phyloP scores from a whole-genome alignment of 2,888 invertebrate species.

The Buathra laborator region DNA sequence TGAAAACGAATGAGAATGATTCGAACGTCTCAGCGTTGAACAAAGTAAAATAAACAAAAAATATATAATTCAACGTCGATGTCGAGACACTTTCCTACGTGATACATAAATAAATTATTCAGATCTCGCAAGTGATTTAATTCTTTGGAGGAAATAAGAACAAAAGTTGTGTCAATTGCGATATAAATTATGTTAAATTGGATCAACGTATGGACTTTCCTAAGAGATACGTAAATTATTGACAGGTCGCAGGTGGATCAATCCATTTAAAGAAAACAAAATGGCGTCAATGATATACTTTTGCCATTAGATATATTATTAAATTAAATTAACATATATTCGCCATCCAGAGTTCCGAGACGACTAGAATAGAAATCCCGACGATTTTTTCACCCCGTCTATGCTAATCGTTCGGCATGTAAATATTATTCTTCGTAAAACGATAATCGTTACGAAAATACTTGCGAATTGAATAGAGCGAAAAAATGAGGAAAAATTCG shows the following conservation, averaged over 20 bases:
- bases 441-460: constrained; percentile 18
- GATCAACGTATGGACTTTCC: too few species aligned
- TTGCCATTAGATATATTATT: too few species aligned
- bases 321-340: too few species aligned
- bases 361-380: too few species aligned
- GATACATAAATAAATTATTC: not conserved
- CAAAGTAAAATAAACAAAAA: not conserved
- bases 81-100: not conserved
- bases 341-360: too few species aligned
- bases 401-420: not conserved
- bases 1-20: not conserved
- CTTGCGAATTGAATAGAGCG: not conserved
- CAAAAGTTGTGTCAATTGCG: not conserved
- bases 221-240: too few species aligned
- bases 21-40: not conserved
- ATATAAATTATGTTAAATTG: not conserved
- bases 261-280: too few species aligned
- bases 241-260: too few species aligned
- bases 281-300: too few species aligned
- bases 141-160: not conserved
- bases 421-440: too few species aligned
- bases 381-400: not conserved
- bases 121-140: not conserved
- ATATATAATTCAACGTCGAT: not conserved
- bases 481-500: constrained; percentile 13